phyloP scores from a whole-genome alignment of 2,113 vertebrate species.

The Lamprotornis superbus region DNA sequence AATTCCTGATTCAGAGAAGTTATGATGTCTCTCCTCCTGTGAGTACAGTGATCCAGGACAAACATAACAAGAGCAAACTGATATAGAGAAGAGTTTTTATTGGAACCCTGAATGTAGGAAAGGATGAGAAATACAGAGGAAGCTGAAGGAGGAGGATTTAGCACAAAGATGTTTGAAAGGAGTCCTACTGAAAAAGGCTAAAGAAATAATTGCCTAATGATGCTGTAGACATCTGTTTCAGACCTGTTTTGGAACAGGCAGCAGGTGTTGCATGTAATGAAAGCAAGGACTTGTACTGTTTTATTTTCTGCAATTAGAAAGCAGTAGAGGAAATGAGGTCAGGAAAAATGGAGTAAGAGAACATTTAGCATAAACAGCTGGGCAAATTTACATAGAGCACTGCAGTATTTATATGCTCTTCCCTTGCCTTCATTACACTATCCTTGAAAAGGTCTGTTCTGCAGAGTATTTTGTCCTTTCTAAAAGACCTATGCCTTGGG shows the following conservation, averaged over 20 bases:
- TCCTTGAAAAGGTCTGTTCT: not conserved
- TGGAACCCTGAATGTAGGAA: not conserved
- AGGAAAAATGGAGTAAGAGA: constrained; percentile 22
- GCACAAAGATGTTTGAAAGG: not conserved
- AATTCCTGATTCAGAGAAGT: not conserved
- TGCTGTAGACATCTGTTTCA: constrained; percentile 51
- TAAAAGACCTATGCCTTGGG: not conserved
- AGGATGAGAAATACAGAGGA: constrained; percentile 1
- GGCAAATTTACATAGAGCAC: not conserved
- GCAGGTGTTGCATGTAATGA: constrained; percentile 48
- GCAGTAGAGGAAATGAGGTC: constrained; percentile 15
- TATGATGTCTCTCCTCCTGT: not conserved
- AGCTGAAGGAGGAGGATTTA: not conserved
- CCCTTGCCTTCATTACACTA: not conserved
- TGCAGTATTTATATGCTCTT: not conserved
- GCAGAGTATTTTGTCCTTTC: not conserved
- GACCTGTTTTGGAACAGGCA: constrained; percentile 50
- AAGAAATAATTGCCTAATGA: constrained; percentile 20
- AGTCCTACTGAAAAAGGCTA: not conserved
- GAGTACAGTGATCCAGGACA: not conserved
- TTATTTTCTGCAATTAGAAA: constrained; percentile 38
- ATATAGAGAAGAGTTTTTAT: not conserved
- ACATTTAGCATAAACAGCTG: constrained; percentile 19
- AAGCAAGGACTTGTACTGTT: constrained; percentile 9
- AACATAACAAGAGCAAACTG: not conserved